These are phyloP conservation scores for Muntiacus reevesi DNA, from an alignment of 2,113 vertebrate species.

Conservation along the genomic window DNA sequence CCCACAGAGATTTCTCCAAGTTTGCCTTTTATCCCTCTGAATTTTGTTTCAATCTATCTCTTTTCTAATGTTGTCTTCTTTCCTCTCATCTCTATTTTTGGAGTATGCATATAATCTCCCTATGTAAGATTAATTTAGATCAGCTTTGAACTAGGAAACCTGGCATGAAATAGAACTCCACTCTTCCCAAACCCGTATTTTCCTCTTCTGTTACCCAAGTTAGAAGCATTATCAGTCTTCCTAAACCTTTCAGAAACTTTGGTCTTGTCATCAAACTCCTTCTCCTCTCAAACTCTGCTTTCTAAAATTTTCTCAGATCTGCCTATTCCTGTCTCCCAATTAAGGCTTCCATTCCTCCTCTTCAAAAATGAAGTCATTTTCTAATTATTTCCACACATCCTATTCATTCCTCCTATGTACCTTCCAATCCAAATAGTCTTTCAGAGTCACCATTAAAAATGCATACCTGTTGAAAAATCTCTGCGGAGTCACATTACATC, in stretches of 20 bases:
- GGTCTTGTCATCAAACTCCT: not conserved
- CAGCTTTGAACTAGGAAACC: not conserved
- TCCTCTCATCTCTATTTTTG: not conserved
- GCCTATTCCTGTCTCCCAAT: not conserved
- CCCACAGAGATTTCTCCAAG: not conserved
- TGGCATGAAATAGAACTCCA: not conserved
- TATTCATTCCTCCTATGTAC: not conserved
- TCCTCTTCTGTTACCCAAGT: not conserved
- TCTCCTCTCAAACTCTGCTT: not conserved
- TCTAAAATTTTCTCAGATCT: not conserved
- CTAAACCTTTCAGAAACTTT: not conserved
- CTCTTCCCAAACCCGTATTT: not conserved
- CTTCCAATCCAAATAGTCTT: not conserved
- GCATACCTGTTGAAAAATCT: not conserved
- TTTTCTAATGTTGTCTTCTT: not conserved
- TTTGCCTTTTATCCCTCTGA: not conserved
- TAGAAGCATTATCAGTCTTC: not conserved
- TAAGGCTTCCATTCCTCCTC: not conserved
- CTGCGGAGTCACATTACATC: not conserved
- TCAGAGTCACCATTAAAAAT: not conserved
- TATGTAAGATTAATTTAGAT: constrained; percentile 10
- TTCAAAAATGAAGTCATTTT: constrained; percentile 25
- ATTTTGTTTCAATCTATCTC: not conserved
- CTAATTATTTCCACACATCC: not conserved
- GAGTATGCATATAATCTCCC: not conserved